Percentiles rank a stretch among this genome's conserved stretches.
These are phyloP conservation scores for Brevipalpus yothersi DNA, from an alignment of 1,140 invertebrate genomes.

Conservation along the genomic window DNA sequence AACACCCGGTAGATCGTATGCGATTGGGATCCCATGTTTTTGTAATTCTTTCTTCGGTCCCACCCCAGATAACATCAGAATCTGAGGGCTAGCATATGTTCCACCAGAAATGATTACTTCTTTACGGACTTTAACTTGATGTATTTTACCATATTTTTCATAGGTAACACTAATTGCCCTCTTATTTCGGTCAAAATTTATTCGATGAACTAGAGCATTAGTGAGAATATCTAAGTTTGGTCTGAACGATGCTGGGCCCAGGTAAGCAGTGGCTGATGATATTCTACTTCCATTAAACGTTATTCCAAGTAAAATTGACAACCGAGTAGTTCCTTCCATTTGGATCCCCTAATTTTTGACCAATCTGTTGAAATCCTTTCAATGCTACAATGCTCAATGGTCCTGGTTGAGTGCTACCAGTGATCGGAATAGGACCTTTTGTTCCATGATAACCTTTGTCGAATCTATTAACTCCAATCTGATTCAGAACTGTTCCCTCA, in stretches of 20 bases:
- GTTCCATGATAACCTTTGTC: not conserved
- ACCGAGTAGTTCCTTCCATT: not conserved
- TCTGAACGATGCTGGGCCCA: conserved; percentile 49
- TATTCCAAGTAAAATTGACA: not conserved
- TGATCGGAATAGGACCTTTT: not conserved
- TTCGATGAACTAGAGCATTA: conserved; percentile 47
- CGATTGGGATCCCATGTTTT: conserved; percentile 16
- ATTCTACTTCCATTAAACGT: conserved; percentile 28
- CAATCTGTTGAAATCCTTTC: not conserved
- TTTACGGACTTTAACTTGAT: conserved; percentile 36
- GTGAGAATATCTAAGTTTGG: conserved; percentile 62
- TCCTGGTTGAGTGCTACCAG: not conserved
- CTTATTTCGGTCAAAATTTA: conserved; percentile 32
- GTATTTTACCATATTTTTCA: conserved; percentile 31
- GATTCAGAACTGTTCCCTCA: conserved; percentile 34
- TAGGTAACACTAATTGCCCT: not conserved
- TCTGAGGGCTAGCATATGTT: conserved; percentile 46
- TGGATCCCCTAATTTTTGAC: not conserved
- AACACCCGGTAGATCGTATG: conserved; percentile 19
- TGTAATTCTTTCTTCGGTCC: conserved; percentile 29
- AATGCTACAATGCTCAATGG: not conserved
- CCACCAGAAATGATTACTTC: conserved; percentile 59
- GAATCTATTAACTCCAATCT: not conserved
- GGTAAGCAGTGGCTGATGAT: conserved; percentile 64
- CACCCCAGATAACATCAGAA: conserved; percentile 70